These are phyloP conservation scores for cattle (Bos taurus) DNA, from an alignment of 2,113 vertebrate species.

Conservation along the genomic window ARS-UCD2.0 NC_037336.1:53191001-53191500, in stretches of 20 bases:
- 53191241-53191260: background rate
- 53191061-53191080: background rate
- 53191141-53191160: background rate
- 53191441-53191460: background rate
- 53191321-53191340: background rate
- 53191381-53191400: background rate
- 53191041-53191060: background rate
- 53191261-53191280: background rate
- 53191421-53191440: background rate
- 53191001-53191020: background rate
- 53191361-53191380: background rate
- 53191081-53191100: background rate
- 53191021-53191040: background rate
- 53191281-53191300: background rate
- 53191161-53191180: background rate
- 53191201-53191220: background rate
- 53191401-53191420: background rate
- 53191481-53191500: background rate
- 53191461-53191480: constrained; percentile 20
- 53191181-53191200: background rate
- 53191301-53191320: background rate
- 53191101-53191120: background rate
- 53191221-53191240: background rate
- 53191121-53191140: background rate
- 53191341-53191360: background rate